Evolutionary conservation across 2,113 vertebrate species (phyloP), one percentile per base, ranked within the genome.

Genomic region (Phodopus roborovskii): DNA sequence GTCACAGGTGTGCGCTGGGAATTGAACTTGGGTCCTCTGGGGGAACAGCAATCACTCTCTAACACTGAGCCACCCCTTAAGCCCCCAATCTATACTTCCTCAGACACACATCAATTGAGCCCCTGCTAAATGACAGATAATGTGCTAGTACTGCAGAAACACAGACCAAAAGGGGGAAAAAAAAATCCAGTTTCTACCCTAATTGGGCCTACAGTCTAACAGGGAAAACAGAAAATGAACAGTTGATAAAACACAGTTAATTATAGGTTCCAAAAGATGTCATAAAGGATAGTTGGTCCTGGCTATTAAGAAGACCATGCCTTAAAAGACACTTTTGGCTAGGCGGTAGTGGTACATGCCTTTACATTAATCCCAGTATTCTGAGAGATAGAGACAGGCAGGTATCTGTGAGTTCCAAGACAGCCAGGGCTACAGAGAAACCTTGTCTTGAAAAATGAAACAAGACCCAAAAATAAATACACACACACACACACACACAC

Each of bases 191-290:
- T 8, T 12, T 86, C 30, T 50, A 86, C 26, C 30, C 83, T 86
- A 48, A 87, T 15, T 82, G 53, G 39, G 22, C n/a, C 20, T 39
- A 82, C 48, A 39, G 6, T 83, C n/a, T 92, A 93, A 81, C 33
- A 4, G 36, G 30, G 71, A 85, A 81, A 42, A 50, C 28, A 86
- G 24, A 89, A 95, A 88, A 33, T 50, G 9, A 91, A 89, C 53
- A 92, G 26, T 58, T 64, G 78, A 94, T 33, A 53, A 77, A 93
- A n/a, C 53, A 87, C 48, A 81, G 81, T 90, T 78, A 81, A 86
- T 90, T 78, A 64, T 10, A 74, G 53, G 45, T 94, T 77, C 83
- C 20, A 84, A 84, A 91, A 94, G 19, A 48, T 73, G 26, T 30
- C 45, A 60, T 78, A 85, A 81, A 96, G 73, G 19, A 81, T 64